Base-by-base conservation (phyloP, 1,140 invertebrate genomes). In the Globodera ellingtonae region DNA sequence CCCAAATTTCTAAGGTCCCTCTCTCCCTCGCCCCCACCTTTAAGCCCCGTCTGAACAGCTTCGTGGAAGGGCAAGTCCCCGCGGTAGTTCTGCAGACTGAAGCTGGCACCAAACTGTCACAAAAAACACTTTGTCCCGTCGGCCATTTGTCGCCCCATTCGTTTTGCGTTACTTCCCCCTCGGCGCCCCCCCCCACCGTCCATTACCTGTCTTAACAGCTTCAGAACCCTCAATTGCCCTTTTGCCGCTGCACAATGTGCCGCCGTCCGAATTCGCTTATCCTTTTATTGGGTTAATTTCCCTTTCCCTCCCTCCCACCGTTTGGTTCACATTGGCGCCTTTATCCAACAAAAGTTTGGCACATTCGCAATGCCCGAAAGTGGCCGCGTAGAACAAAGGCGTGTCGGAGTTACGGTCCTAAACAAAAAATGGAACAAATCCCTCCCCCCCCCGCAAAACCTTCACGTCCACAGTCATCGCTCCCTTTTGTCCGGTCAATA, bases 1-100 rank as follows among this genome's bases (percentile, higher is more conserved):
- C 48, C 56, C 3, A 76, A 72, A 47, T 80, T 66, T 59, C 52
- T 73, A n/a, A 50, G 18, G 5, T 75, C 35, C 21, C n/a, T 35
- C 46, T 21, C 8, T 81, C 15, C 24, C 50, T 9, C 66, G 18
- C 70, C 78, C 85, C 81, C 83, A 92, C 91, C 95, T 81, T 94
- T 93, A 79, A 95, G 92, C 6, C 96, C 95, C 0, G 94, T 96
- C 56, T 94, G 93, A 0, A 97, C 94, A 0, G 97, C 96, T 90
- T 99, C 97, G 89, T 98, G 97, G 18, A 98, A 90, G 0, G 95
- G 95, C 72, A 94, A 91, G 91, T 97, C 95, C 0, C 95, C 95
- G 85, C 94, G 93, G 9, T 94, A 93, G 88, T 97, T 98, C 78
- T 93, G 91, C n/a, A 94, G 90, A 93, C 96, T 97, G 18, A 98